Percentiles rank a stretch among this genome's conserved stretches.
Conservation (phyloP, 1,140 invertebrate genomes). For the Pygmarrhopalites habei region DNA sequence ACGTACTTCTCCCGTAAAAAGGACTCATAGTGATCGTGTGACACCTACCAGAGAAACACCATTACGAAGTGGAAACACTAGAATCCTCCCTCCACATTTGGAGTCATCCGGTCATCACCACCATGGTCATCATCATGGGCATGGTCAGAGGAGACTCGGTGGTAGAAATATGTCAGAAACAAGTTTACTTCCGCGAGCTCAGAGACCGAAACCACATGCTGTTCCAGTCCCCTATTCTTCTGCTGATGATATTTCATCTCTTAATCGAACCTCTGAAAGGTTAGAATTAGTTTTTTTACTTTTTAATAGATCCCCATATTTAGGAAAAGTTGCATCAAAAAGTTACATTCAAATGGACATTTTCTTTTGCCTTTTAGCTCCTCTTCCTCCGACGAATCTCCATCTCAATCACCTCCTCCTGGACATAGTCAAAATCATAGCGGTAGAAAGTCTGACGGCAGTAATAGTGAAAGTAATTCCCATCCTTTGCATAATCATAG, state of each 20-base stretch:
- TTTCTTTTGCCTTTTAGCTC: too few species aligned
- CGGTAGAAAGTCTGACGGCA: conserved; percentile 4
- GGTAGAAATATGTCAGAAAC: conserved; percentile 33
- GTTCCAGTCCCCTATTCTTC: conserved; percentile 55
- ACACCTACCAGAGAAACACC: conserved; percentile 33
- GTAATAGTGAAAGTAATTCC: conserved; percentile 7
- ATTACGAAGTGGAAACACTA: neutral
- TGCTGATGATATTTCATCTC: conserved; percentile 67
- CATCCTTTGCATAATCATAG: neutral
- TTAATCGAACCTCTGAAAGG: conserved; percentile 68
- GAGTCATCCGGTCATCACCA: neutral
- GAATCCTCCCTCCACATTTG: neutral
- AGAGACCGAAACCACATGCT: conserved; percentile 21
- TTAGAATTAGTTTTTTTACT: too few species aligned
- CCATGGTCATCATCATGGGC: neutral
- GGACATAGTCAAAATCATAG: conserved; percentile 32
- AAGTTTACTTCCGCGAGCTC: conserved; percentile 21
- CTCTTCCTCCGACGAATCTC: conserved; percentile 64
- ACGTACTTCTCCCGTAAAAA: conserved; percentile 36
- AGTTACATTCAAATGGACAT: too few species aligned
- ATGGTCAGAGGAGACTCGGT: conserved; percentile 15
- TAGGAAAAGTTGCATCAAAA: too few species aligned
- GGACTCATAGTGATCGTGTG: conserved; percentile 38
- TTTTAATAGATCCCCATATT: too few species aligned
- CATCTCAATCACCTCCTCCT: conserved; percentile 54